Evolutionary conservation across 2,797 vertebrate genomes (phyloP), one percentile per base, ranked within the genome.

Genomic region (Pempheris klunzingeri): DNA sequence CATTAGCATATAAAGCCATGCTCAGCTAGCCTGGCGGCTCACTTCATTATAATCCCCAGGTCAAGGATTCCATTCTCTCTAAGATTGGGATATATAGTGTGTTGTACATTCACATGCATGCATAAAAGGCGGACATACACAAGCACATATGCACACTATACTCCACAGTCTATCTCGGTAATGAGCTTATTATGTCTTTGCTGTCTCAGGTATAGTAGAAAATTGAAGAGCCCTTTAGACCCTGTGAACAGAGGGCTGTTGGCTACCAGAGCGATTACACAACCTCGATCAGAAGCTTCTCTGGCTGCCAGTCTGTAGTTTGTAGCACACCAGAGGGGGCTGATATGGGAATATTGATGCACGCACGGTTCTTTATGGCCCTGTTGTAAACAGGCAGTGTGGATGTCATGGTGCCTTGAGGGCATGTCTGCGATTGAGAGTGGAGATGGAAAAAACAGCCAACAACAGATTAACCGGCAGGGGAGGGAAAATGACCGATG

Each of bases 271-370:
- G 46, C 15, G 67, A 87, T 92, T 88, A 87, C 80, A 74, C 82
- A 87, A 86, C 76, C 68, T 69, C 22, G 3, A 82, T 86, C 73
- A 80, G 80, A 83, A 58, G 73, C 69, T 66, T 70, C 84, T 83
- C 67, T 65, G 76, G 69, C 73, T 86, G 83, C 81, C 72, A 63
- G 78, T n/a, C 65, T 85, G 80, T 81, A 81, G 78, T 81, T 83
- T 85, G 87, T 81, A 87, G 85, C 86, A 85, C 84, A 65, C 81
- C 68, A 53, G 69, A 71, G 77, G 65, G 83, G 60, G 60, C 52
- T 87, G 90, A 88, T 90, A 82, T 83, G 81, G 83, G 89, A 85
- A 91, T 93, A 91, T 91, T 90, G 88, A 91, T 88, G 90, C 78
- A 80, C 78, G 63, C 81, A 12, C 76, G 84, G 80, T 85, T 88